Base-by-base conservation (phyloP, 2,113 vertebrate genomes). In the Macaca fascicularis region DNA sequence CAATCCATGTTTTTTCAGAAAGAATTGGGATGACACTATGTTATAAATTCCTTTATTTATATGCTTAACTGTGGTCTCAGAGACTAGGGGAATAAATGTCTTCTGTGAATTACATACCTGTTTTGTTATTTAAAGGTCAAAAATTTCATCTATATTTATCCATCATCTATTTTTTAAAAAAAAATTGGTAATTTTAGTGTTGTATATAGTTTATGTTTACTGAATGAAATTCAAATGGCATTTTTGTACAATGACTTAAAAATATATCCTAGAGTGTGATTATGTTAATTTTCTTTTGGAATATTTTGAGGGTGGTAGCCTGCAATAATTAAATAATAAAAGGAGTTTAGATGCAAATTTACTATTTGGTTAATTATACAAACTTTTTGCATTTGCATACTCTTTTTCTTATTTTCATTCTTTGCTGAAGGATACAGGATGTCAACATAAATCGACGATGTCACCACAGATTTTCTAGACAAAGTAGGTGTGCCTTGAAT, bases 401-500 rank as follows among this genome's bases (percentile, higher is more conserved):
- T 84, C 20, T 88, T 89, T 85, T 89, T 82, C 30, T 30, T 85
- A 14, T 89, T 88, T 94, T 32, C 27, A 82, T 88, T 55, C n/a
- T 94, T 35, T 95, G 50, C 20, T 89, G 76, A 80, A 69, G 38
- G 23, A 69, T 57, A 76, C 8, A 82, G 9, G 81, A 84, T 88
- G 45, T 83, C 45, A 90, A n/a, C 55, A 84, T 86, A 93, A 91
- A 95, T 23, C 20, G 13, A 96, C 43, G 12, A 79, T 59, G 11
- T 97, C 38, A 92, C 30, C 69, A 72, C 27, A 78, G 69, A 87
- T 82, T 96, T 97, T 95, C 79, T 86, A 84, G 57, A 27, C 52
- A 89, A 97, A 96, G 78, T 82, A 95, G 2, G 20, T 94, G 43
- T 80, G 45, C 55, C 92, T 96, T 89, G 81, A 92, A 83, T 96